Conservation (phyloP, 2,113 vertebrate genomes). For the Nesoenas mayeri region DNA sequence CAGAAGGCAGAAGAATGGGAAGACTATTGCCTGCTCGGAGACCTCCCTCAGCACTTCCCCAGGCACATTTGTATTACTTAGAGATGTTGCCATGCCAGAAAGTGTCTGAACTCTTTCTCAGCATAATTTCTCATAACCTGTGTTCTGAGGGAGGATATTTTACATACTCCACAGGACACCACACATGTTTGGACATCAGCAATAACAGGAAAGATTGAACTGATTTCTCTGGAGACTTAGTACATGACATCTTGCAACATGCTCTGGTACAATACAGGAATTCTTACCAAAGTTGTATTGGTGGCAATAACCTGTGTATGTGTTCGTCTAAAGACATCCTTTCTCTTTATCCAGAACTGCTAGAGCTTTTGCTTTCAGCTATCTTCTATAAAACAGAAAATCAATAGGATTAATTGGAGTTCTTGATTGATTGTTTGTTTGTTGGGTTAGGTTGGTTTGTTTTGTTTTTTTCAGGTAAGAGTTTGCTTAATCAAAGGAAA, state of each 20-base stretch:
- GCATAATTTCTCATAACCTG: slow-evolving; percentile 63
- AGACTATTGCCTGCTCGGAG: slow-evolving; percentile 44
- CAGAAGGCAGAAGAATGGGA: slow-evolving; percentile 64
- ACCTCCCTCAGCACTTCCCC: slow-evolving; percentile 35
- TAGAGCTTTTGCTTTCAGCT: not conserved
- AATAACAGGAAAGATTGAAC: not conserved
- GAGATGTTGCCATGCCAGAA: not conserved
- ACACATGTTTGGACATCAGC: not conserved
- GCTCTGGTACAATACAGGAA: not conserved
- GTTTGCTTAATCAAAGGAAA: not conserved
- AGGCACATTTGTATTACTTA: slow-evolving; percentile 7
- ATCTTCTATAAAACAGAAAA: not conserved
- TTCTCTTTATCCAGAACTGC: not conserved
- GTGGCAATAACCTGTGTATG: not conserved
- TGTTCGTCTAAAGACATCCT: not conserved
- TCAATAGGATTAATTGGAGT: not conserved
- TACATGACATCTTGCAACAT: fast-evolving
- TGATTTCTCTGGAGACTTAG: not conserved
- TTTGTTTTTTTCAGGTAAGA: not conserved
- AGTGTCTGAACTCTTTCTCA: slow-evolving; percentile 25
- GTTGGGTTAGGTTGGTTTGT: not conserved
- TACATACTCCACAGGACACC: not conserved
- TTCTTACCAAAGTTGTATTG: not conserved
- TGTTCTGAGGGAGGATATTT: not conserved
- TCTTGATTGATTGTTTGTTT: not conserved